phyloP scores from a whole-genome alignment of 1,140 invertebrate species.

The Philopotamus ludificatus region DNA sequence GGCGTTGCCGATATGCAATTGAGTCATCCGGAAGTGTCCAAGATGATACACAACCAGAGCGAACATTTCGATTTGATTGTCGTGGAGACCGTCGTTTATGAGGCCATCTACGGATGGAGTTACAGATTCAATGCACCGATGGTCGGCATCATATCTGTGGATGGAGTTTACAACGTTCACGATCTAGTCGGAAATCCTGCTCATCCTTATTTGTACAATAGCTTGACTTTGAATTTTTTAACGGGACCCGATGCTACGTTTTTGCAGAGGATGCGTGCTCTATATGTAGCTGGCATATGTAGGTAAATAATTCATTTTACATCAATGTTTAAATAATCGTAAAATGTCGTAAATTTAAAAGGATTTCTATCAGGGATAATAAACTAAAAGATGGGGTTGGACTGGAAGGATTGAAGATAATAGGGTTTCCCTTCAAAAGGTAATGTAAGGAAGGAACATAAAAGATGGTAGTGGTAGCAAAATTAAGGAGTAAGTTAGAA shows the following conservation, averaged over 20 bases:
- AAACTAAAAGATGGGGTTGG: no score
- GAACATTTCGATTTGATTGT: constrained; percentile 44
- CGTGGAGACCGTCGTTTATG: constrained; percentile 36
- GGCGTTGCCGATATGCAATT: constrained; percentile 15
- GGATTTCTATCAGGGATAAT: no score
- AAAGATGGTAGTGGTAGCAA: no score
- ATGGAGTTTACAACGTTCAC: constrained; percentile 23
- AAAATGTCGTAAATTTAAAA: no score
- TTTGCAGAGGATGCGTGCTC: constrained; percentile 25
- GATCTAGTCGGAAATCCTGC: constrained; percentile 15
- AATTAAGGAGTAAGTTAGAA: no score
- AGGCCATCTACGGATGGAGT: constrained; percentile 38
- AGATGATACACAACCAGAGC: constrained; percentile 37
- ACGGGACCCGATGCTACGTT: neutral
- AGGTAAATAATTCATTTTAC: no score
- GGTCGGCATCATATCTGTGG: constrained; percentile 40
- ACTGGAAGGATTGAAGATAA: no score
- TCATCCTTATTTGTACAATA: constrained; percentile 18
- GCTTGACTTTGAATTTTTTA: neutral
- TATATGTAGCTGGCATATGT: no score
- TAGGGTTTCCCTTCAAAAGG: no score
- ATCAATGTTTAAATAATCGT: no score
- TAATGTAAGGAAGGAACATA: no score
- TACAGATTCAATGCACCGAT: constrained; percentile 44
- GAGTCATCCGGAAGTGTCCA: constrained; percentile 37